Percentiles rank a stretch among this genome's conserved stretches.
Evolutionary conservation across 2,113 vertebrate genomes (phyloP).

Genomic region (Urocitellus parryii): DNA sequence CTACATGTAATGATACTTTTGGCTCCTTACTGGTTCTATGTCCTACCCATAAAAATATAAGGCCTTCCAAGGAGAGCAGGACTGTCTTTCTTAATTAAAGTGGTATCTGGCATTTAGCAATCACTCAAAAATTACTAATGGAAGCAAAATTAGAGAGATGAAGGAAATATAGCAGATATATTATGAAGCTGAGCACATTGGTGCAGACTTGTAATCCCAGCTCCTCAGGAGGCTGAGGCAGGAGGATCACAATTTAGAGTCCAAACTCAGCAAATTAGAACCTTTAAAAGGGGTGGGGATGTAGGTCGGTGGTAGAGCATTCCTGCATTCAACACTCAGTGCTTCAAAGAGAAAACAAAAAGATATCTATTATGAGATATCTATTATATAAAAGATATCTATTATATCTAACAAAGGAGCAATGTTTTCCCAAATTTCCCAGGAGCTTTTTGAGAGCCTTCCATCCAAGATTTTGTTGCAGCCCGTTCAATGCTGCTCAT

Average conservation of each 20-base stretch:
- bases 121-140: not conserved
- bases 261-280: not conserved
- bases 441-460: not conserved
- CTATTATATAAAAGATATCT: no score
- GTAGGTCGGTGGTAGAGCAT: not conserved
- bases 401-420: not conserved
- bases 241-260: no score
- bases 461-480: not conserved
- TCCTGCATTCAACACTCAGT: not conserved
- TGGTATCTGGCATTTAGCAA: not conserved
- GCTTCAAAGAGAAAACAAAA: not conserved
- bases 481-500: not conserved
- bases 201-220: no score
- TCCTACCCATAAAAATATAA: not conserved
- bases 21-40: no score
- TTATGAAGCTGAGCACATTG: no score
- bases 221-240: no score
- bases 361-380: no score
- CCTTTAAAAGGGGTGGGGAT: not conserved
- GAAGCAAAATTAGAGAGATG: not conserved
- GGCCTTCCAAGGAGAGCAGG: fast-evolving
- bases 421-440: not conserved
- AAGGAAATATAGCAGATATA: not conserved
- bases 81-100: not conserved
- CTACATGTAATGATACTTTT: not conserved